Evolutionary conservation across 23 tunicate genomes (phyloP).

Genomic region (Trididemnum miniatum): DNA sequence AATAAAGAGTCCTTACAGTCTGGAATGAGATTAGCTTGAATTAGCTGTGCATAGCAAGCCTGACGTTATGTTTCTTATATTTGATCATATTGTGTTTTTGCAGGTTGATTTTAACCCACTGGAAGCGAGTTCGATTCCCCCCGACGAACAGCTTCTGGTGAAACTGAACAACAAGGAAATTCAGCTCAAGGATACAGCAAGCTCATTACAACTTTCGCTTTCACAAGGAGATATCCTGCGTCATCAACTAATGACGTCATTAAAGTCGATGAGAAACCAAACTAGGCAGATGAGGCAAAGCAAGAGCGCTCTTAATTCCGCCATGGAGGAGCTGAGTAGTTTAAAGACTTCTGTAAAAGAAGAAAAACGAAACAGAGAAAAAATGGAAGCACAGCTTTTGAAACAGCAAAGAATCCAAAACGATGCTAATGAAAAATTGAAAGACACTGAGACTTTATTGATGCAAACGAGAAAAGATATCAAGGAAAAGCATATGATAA

Average conservation of each 20-base stretch:
- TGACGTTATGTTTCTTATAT: too few species aligned
- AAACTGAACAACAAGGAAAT: conserved; percentile 1
- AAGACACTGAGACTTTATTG: not conserved
- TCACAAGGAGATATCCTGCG: conserved; percentile 52
- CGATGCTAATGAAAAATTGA: not conserved
- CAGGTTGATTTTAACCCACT: too few species aligned
- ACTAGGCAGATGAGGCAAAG: conserved; percentile 28
- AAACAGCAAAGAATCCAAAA: not conserved
- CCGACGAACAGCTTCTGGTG: not conserved
- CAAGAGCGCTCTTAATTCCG: conserved; percentile 27
- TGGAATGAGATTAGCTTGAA: too few species aligned
- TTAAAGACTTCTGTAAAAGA: conserved; percentile 4
- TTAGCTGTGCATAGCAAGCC: too few species aligned
- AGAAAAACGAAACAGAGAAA: not conserved
- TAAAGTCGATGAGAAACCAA: conserved; percentile 42
- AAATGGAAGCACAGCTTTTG: not conserved
- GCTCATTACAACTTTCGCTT: conserved; percentile 42
- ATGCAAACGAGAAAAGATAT: not conserved
- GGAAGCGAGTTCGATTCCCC: too few species aligned
- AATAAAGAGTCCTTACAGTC: too few species aligned
- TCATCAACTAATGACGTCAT: conserved; percentile 50
- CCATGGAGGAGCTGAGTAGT: conserved; percentile 28
- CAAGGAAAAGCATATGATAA: not conserved
- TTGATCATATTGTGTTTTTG: too few species aligned
- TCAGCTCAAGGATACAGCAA: conserved; percentile 47